phyloP scores from a whole-genome alignment of 2,113 vertebrate genomes.

The Chrysochloris asiatica region DNA sequence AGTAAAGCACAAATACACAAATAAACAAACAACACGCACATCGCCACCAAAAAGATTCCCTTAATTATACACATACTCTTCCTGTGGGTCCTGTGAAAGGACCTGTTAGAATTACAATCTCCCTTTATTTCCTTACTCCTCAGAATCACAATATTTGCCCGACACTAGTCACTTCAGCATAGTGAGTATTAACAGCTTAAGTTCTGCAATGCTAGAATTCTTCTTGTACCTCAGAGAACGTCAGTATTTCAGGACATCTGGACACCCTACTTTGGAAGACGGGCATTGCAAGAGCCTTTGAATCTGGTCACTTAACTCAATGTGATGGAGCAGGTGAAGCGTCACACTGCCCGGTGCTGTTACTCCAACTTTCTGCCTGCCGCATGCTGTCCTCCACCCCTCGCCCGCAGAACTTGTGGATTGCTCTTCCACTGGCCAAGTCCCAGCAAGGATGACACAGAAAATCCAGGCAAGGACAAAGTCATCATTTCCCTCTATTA shows the following conservation, averaged over 20 bases:
- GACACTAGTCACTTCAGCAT: not conserved
- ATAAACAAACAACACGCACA: slow-evolving; percentile 3
- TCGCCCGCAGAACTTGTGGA: not conserved
- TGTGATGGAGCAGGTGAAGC: fast-evolving
- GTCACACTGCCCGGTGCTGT: fast-evolving
- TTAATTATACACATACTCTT: slow-evolving; percentile 68
- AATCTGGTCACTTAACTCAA: not conserved
- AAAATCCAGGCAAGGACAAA: slow-evolving; percentile 46
- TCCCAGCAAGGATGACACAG: not conserved
- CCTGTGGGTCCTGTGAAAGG: slow-evolving; percentile 40
- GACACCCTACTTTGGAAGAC: not conserved
- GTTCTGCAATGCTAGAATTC: not conserved
- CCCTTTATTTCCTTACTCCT: slow-evolving; percentile 35
- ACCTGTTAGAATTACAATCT: slow-evolving; percentile 35
- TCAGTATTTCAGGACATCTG: not conserved
- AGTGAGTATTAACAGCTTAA: not conserved
- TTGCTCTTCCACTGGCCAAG: not conserved
- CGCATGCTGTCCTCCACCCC: too few species aligned
- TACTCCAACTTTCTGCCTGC: too few species aligned
- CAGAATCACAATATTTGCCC: not conserved
- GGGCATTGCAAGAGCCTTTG: not conserved
- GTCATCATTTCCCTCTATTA: slow-evolving; percentile 50
- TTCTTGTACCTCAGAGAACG: not conserved
- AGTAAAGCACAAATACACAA: slow-evolving; percentile 64
- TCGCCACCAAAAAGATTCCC: slow-evolving; percentile 38